A percentile compares a stretch with the other conserved stretches of the same genome.
Conservation (phyloP, 2,797 vertebrate species). For the Novumbra hubbsi region DNA sequence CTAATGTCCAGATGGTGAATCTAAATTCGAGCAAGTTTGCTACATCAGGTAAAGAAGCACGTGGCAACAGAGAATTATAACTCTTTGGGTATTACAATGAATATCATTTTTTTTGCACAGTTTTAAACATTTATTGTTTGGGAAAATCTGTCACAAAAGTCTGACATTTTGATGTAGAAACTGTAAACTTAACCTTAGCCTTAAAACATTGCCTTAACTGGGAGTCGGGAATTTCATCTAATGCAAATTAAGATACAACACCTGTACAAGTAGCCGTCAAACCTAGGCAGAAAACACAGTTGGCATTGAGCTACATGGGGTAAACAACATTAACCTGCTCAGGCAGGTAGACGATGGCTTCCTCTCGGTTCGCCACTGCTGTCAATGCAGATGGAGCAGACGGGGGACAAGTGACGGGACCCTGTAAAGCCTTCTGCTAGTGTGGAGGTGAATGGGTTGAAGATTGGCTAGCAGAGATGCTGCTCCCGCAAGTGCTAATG, state of each 20-base stretch:
- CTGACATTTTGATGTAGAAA: too few relatives aligned
- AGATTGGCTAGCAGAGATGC: not conserved
- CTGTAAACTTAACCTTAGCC: too few relatives aligned
- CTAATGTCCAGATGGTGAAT: not conserved
- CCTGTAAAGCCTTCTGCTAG: not conserved
- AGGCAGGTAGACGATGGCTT: conserved; percentile 61
- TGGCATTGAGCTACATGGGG: not conserved
- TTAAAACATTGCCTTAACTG: too few relatives aligned
- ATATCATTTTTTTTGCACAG: too few relatives aligned
- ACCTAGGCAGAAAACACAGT: not conserved
- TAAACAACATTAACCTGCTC: conserved; percentile 39
- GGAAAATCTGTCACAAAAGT: too few relatives aligned
- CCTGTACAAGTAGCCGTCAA: not conserved
- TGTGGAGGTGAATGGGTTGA: not conserved
- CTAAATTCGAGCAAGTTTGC: not conserved
- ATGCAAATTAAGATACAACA: not conserved
- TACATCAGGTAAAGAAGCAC: too few relatives aligned
- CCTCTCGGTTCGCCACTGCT: conserved; percentile 41
- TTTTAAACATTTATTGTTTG: too few relatives aligned
- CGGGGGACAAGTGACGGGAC: conserved; percentile 1
- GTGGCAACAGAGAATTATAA: too few relatives aligned
- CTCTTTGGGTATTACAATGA: too few relatives aligned
- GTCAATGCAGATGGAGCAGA: conserved; percentile 47
- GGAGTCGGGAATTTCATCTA: too few relatives aligned
- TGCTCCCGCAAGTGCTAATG: not conserved